phyloP scores from a whole-genome alignment of 2,888 invertebrate species.

The Salticus scenicus region DNA sequence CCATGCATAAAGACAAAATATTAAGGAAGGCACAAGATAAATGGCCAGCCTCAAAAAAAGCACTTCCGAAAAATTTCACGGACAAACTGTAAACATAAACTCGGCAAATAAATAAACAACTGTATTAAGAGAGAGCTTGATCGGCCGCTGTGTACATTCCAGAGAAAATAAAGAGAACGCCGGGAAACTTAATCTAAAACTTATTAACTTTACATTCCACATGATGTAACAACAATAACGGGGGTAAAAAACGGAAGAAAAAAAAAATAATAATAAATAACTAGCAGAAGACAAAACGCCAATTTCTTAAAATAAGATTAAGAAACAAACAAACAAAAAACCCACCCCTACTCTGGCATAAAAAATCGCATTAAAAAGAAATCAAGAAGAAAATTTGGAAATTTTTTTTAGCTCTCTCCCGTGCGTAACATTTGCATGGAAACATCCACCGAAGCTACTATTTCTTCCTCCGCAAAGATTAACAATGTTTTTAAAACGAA shows the following conservation, averaged over 20 bases:
- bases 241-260: slow-evolving; percentile 23
- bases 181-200: slow-evolving; percentile 67
- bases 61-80: not conserved
- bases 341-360: slow-evolving; percentile 34
- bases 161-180: slow-evolving; percentile 29
- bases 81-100: not conserved
- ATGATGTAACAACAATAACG: slow-evolving; percentile 69
- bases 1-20: not conserved
- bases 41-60: not conserved
- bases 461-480: slow-evolving; percentile 52
- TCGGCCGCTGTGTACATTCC: not conserved
- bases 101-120: not conserved
- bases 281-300: slow-evolving; percentile 67
- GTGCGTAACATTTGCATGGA: slow-evolving; percentile 54
- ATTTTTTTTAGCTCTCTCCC: slow-evolving; percentile 17
- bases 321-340: slow-evolving; percentile 22
- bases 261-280: no score
- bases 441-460: slow-evolving; percentile 55
- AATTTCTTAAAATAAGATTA: slow-evolving; percentile 66
- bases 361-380: slow-evolving; percentile 66
- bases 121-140: not conserved
- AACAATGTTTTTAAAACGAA: slow-evolving; percentile 70
- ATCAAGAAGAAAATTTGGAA: slow-evolving; percentile 66
- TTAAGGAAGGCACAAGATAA: not conserved
- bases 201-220: slow-evolving; percentile 68